These are phyloP conservation scores for Microcebus jonahi DNA, from an alignment of 2,113 vertebrate species.

Conservation along the genomic window DNA sequence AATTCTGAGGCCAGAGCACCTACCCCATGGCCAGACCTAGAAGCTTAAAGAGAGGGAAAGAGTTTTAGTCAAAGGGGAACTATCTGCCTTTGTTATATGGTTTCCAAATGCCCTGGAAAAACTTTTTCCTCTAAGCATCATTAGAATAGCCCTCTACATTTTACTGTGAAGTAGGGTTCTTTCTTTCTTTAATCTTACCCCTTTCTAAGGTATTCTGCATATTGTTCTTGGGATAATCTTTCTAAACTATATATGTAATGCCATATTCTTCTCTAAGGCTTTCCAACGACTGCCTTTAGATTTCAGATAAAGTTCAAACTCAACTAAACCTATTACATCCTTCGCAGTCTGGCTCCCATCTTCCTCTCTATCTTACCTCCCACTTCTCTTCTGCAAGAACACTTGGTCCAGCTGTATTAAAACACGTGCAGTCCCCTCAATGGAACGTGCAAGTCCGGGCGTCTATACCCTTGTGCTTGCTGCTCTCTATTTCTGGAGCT, in stretches of 20 bases:
- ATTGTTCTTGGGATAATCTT: neutral
- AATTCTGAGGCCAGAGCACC: neutral
- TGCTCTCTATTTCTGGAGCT: neutral
- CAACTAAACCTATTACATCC: neutral
- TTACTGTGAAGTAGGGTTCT: neutral
- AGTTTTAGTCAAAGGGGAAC: neutral
- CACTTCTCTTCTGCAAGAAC: neutral
- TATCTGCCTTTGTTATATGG: neutral
- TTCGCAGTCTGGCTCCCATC: neutral
- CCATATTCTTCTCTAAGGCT: neutral
- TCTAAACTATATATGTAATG: neutral
- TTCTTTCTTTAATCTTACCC: neutral
- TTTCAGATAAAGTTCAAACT: neutral
- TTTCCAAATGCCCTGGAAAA: neutral
- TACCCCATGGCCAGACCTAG: neutral
- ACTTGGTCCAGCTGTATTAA: neutral
- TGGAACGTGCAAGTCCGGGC: too few relatives aligned
- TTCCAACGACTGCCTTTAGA: neutral
- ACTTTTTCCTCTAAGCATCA: neutral
- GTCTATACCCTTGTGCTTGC: neutral
- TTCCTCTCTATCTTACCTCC: neutral
- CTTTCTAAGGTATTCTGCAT: neutral
- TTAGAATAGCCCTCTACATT: neutral
- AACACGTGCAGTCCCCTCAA: neutral
- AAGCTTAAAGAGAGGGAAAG: neutral